A percentile compares a stretch with the other conserved stretches of the same genome.
These are phyloP conservation scores for Drosophila peninsularis DNA, from an alignment of 2,888 invertebrate species.

Conservation along the genomic window DNA sequence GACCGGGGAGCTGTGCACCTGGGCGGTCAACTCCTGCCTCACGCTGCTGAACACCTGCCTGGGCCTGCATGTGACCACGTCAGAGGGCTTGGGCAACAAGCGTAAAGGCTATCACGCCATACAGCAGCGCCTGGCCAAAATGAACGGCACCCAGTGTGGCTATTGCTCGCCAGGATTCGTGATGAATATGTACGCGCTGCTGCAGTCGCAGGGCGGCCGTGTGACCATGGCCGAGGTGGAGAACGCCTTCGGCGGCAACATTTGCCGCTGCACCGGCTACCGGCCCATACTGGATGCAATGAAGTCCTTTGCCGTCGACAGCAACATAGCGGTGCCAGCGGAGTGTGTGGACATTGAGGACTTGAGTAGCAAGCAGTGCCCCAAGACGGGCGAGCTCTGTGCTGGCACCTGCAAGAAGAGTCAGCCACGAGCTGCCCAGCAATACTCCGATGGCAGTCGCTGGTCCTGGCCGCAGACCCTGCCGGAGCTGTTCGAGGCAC, in stretches of 20 bases:
- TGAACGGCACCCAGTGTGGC: conserved; percentile 90
- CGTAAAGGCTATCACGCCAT: conserved; percentile 89
- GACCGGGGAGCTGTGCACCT: conserved; percentile 85
- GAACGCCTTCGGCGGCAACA: conserved; percentile 91
- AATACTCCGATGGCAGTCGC: conserved; percentile 70
- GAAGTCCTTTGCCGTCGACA: conserved; percentile 89
- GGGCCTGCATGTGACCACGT: conserved; percentile 89
- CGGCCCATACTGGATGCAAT: conserved; percentile 92
- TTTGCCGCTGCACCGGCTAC: conserved; percentile 93
- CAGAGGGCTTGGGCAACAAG: conserved; percentile 90
- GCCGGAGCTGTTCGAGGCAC: conserved; percentile 64
- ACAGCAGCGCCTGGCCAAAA: conserved; percentile 87
- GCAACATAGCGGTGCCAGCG: conserved; percentile 84
- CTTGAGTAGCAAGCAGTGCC: conserved; percentile 84
- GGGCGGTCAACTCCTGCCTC: conserved; percentile 90
- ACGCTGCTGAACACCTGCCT: conserved; percentile 88
- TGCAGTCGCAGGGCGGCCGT: conserved; percentile 85
- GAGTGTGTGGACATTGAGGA: conserved; percentile 85
- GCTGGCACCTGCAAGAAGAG: conserved; percentile 77
- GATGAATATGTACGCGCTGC: conserved; percentile 89
- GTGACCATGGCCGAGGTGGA: conserved; percentile 89
- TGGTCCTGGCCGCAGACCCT: conserved; percentile 80
- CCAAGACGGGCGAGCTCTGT: conserved; percentile 83
- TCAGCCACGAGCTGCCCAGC: conserved; percentile 29
- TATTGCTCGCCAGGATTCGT: conserved; percentile 92